Evolutionary conservation across 1,140 invertebrate species (phyloP), one percentile per base, ranked within the genome.

Genomic region (Pristionchus pacificus): DNA sequence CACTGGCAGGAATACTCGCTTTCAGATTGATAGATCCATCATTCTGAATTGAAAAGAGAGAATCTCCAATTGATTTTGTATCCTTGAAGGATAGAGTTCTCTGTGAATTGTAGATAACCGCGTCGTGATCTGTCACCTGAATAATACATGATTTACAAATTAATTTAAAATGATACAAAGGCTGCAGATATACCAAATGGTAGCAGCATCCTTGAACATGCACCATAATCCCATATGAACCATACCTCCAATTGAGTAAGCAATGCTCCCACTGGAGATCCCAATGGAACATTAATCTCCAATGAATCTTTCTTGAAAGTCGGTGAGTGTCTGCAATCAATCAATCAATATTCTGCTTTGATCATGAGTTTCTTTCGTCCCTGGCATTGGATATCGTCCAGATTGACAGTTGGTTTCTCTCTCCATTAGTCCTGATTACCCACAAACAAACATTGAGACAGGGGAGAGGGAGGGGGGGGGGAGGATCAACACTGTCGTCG

Each of bases 61-160:
- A 33, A n/a, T 74, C 31, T n/a, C n/a, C n/a, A n/a, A n/a, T n/a
- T n/a, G n/a, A n/a, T n/a, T n/a, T n/a, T n/a, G n/a, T n/a, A 30
- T 69, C 64, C 28, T 67, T 74, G 61, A 75, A 72, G 0, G 71
- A 59, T 6, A 75, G 32, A 33, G 60, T 38, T 24, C 68, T 38
- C 29, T 75, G 65, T 0, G 74, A 75, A 33, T 75, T 75, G 66
- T 75, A 75, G 62, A 75, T 72, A 0, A 75, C 74, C 38, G 74
- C 71, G 65, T 75, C 74, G 28, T 75, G 70, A 63, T 75, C 74
- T 6, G 60, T 68, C 19, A 73, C 67, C 67, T 69, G 60, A 24
- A 65, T 6, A 55, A 15, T 10, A 27, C 13, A 24, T 14, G n/a
- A n/a, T 10, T 65, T 14, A 24, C 13, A 13, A 28, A 30, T n/a